These are phyloP conservation scores for Hirtodrosophila cameraria DNA, from an alignment of 2,888 invertebrate genomes.

Conservation along the genomic window DNA sequence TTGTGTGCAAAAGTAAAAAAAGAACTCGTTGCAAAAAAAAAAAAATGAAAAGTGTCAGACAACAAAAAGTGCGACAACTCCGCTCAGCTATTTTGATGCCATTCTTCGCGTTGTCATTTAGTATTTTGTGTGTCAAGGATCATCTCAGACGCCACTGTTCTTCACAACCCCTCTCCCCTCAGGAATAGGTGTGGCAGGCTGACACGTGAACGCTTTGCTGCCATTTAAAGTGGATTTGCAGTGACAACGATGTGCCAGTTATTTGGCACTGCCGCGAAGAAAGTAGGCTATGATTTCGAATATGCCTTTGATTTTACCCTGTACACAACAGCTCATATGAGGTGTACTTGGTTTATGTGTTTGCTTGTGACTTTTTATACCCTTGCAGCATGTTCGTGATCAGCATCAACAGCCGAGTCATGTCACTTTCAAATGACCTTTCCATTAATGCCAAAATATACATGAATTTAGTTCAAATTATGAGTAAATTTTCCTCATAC, in stretches of 20 bases:
- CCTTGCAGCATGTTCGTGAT: too few species aligned
- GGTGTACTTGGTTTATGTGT: not conserved
- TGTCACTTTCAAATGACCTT: too few species aligned
- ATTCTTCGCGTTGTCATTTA: slow-evolving; percentile 29
- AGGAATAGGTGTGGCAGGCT: slow-evolving; percentile 55
- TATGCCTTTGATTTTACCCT: slow-evolving; percentile 4
- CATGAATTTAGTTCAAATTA: too few species aligned
- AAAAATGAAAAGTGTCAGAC: slow-evolving; percentile 21
- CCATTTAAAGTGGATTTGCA: slow-evolving; percentile 73
- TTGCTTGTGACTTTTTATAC: too few species aligned
- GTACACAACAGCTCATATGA: not conserved
- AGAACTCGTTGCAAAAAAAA: slow-evolving; percentile 13
- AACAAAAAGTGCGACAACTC: slow-evolving; percentile 42
- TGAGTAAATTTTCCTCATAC: too few species aligned
- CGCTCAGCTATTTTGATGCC: slow-evolving; percentile 53
- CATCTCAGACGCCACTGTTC: slow-evolving; percentile 10
- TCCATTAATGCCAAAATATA: too few species aligned
- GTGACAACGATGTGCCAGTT: slow-evolving; percentile 62
- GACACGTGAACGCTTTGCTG: slow-evolving; percentile 65
- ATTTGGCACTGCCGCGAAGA: slow-evolving; percentile 6
- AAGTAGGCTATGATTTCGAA: slow-evolving; percentile 34
- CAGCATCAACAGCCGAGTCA: too few species aligned
- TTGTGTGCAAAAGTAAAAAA: slow-evolving; percentile 52
- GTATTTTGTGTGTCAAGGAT: slow-evolving; percentile 36
- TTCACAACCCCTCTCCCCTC: slow-evolving; percentile 13